Evolutionary conservation across 2,888 invertebrate genomes (phyloP), one percentile per base, ranked within the genome.

Genomic region (Atrina japonica): DNA sequence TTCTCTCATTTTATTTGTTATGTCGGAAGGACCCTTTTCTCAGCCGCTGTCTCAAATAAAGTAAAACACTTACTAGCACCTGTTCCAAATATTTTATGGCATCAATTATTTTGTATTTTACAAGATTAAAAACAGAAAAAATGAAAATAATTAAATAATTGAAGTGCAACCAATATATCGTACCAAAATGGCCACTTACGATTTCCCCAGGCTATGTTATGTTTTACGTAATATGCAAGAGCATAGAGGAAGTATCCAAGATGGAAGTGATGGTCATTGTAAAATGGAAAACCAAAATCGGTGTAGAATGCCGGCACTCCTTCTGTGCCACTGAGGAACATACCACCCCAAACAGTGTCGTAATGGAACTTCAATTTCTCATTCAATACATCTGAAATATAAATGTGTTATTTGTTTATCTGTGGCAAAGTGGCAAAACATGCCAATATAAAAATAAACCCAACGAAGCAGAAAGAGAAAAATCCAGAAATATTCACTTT

Each of bases 181-280:
- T n/a, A n/a, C n/a, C n/a, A n/a, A n/a, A n/a, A n/a, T n/a, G n/a
- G n/a, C n/a, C n/a, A n/a, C 73, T 64, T 68, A 86, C 84, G 75
- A 29, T 69, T 59, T 14, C 75, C 81, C 86, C 86, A 86, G 23
- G 50, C 43, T 11, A 63, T 78, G 66, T 86, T 27, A 65, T 83
- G 72, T 56, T 79, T 77, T 9, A 77, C 83, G 58, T 84, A 85
- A 63, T 86, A 86, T 1, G 81, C 84, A 40, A 80, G 47, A 23
- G 86, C 83, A 61, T 86, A 86, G 11, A 86, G 68, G 65, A 78
- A 83, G 69, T 86, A 86, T 6, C 86, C 86, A 3, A 86, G 76
- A 60, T 86, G 86, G 66, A 85, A 86, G 66, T 86, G 86, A 53
- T 86, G 86, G 66, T 86, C 86, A 66, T 81, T 83, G 72, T 85